Evolutionary conservation across 2,113 vertebrate species (phyloP).

Genomic region (Orycteropus afer): DNA sequence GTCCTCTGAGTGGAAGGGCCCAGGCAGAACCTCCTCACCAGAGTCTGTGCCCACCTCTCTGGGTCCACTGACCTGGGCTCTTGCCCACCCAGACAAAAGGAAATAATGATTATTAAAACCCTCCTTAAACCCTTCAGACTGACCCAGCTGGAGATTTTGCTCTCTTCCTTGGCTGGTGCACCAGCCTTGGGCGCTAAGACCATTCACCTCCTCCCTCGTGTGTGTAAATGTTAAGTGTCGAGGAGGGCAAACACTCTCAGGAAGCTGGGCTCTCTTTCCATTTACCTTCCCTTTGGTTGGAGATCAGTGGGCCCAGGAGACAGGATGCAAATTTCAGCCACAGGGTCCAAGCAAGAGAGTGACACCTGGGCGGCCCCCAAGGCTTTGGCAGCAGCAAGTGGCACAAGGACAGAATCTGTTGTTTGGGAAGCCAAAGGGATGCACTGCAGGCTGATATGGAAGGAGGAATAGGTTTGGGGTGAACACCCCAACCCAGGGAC

Average conservation of each 20-base stretch:
- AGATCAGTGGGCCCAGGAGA: constrained; percentile 22
- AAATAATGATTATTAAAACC: neutral
- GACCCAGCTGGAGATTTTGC: neutral
- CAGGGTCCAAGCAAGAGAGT: neutral
- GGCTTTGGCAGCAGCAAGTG: neutral
- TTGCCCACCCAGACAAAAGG: neutral
- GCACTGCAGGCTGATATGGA: neutral
- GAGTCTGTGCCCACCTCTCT: neutral
- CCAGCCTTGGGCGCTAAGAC: neutral
- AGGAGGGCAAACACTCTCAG: constrained; percentile 68
- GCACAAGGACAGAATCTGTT: neutral
- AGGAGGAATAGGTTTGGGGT: neutral
- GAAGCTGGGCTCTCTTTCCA: constrained; percentile 30
- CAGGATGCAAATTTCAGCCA: constrained; percentile 57
- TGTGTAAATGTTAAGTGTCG: constrained; percentile 75
- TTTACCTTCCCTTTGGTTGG: constrained; percentile 59
- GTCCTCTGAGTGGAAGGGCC: neutral
- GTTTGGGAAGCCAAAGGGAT: neutral
- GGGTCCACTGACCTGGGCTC: neutral
- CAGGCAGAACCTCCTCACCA: no score
- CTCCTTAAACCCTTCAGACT: neutral
- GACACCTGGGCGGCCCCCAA: accelerated
- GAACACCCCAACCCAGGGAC: neutral
- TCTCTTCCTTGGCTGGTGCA: neutral
- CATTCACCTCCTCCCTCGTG: neutral